Evolutionary conservation across 2,797 vertebrate species (phyloP).

Genomic region (Myotis findleyi): DNA sequence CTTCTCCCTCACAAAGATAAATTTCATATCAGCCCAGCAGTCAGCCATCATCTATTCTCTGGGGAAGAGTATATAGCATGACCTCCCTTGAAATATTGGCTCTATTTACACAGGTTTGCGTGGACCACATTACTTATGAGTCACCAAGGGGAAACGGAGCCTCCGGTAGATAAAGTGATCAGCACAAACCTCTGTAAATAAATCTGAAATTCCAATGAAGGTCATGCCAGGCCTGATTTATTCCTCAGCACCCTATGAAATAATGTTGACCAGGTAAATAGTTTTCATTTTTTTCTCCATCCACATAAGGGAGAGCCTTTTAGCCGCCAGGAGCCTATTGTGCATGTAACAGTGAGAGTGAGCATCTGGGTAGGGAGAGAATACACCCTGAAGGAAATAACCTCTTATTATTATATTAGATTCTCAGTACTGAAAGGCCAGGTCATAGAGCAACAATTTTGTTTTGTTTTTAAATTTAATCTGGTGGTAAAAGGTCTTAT

Average conservation of each 20-base stretch:
- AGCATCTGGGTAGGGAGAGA: slow-evolving; percentile 71
- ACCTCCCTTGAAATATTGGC: slow-evolving; percentile 90
- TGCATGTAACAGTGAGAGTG: slow-evolving; percentile 75
- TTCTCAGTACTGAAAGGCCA: slow-evolving; percentile 60
- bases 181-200: slow-evolving; percentile 89
- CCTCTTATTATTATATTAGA: slow-evolving; percentile 69
- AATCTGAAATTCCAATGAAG: slow-evolving; percentile 90
- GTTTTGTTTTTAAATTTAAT: slow-evolving; percentile 52
- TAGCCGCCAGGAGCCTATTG: slow-evolving; percentile 63
- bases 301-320: slow-evolving; percentile 60
- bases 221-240: slow-evolving; percentile 88
- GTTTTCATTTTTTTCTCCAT: slow-evolving; percentile 82
- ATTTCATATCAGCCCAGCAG: slow-evolving; percentile 83
- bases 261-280: slow-evolving; percentile 89
- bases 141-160: slow-evolving; percentile 86
- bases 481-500: slow-evolving; percentile 46
- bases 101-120: slow-evolving; percentile 87
- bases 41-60: slow-evolving; percentile 87
- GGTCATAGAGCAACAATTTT: slow-evolving; percentile 50
- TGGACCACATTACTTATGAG: slow-evolving; percentile 89
- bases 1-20: slow-evolving; percentile 86
- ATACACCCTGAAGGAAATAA: slow-evolving; percentile 72
- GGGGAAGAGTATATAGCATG: slow-evolving; percentile 86
- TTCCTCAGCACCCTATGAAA: slow-evolving; percentile 85
- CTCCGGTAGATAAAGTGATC: slow-evolving; percentile 88